These are phyloP conservation scores for Scomber japonicus DNA, from an alignment of 2,113 vertebrate species.

Conservation along the genomic window DNA sequence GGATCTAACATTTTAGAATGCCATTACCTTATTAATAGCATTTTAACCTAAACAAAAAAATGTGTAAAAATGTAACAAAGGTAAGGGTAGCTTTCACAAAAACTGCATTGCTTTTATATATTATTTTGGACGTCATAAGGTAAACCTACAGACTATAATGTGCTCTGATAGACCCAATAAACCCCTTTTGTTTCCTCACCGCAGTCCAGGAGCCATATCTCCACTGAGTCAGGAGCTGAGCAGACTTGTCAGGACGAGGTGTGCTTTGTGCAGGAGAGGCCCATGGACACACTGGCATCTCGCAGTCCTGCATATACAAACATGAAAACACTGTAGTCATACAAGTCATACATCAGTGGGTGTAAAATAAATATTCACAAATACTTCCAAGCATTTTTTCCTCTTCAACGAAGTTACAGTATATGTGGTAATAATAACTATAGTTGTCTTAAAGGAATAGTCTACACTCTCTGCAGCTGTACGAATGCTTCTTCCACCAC, in stretches of 20 bases:
- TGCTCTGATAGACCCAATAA: background rate
- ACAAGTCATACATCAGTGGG: background rate
- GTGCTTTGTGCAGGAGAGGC: constrained; percentile 83
- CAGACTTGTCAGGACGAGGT: constrained; percentile 80
- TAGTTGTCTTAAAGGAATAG: too few species aligned
- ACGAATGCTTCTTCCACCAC: too few species aligned
- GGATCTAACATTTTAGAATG: too few species aligned
- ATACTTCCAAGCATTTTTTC: too few species aligned
- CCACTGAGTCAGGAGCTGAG: constrained; percentile 89
- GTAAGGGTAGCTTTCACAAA: background rate
- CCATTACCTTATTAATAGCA: too few species aligned
- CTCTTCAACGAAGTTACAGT: too few species aligned
- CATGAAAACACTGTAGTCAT: background rate
- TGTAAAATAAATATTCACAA: background rate
- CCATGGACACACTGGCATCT: constrained; percentile 86
- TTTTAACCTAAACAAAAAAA: too few species aligned
- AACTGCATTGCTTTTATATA: constrained; percentile 22
- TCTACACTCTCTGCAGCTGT: too few species aligned
- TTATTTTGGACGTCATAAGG: constrained; percentile 11
- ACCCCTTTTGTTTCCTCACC: constrained; percentile 82
- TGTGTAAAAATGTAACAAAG: too few species aligned
- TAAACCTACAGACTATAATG: constrained; percentile 17
- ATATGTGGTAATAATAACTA: too few species aligned
- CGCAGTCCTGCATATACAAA: constrained; percentile 87
- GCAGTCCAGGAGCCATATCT: constrained; percentile 96